Evolutionary conservation across 2,113 vertebrate genomes (phyloP).

Genomic region (Oplegnathus fasciatus): DNA sequence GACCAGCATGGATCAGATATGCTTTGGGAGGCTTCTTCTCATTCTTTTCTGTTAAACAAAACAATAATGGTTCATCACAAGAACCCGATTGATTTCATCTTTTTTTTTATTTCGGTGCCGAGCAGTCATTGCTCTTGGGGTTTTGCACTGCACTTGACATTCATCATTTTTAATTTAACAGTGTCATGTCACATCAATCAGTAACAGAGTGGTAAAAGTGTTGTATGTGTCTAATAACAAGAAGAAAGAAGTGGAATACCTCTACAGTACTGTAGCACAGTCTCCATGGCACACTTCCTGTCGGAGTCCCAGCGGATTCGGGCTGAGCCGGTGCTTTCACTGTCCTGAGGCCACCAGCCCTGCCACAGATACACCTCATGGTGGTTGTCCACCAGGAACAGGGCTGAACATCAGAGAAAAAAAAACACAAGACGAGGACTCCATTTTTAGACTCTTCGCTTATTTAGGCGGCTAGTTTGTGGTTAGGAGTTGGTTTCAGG

Average conservation of each 20-base stretch:
- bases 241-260: constrained; percentile 75
- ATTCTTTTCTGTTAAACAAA: constrained; percentile 87
- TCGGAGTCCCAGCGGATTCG: constrained; percentile 94
- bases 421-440: neutral
- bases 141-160: neutral
- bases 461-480: neutral
- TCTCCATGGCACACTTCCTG: constrained; percentile 95
- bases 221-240: neutral
- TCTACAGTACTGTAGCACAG: constrained; percentile 92
- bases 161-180: neutral
- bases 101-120: neutral
- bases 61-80: neutral
- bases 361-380: constrained; percentile 98
- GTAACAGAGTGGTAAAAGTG: too few species aligned
- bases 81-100: neutral
- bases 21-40: constrained; percentile 93
- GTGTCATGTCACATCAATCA: neutral
- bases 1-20: constrained; percentile 93
- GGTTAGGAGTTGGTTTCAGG: neutral
- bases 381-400: constrained; percentile 96
- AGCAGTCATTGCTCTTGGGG: neutral
- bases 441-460: neutral
- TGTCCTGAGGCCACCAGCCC: constrained; percentile 96
- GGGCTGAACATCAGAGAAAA: constrained; percentile 74
- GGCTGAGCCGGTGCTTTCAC: constrained; percentile 91